A percentile compares a stretch with the other conserved stretches of the same genome.
Conservation (phyloP, 2,888 invertebrate genomes). For the Macrosoma leucophasiata region DNA sequence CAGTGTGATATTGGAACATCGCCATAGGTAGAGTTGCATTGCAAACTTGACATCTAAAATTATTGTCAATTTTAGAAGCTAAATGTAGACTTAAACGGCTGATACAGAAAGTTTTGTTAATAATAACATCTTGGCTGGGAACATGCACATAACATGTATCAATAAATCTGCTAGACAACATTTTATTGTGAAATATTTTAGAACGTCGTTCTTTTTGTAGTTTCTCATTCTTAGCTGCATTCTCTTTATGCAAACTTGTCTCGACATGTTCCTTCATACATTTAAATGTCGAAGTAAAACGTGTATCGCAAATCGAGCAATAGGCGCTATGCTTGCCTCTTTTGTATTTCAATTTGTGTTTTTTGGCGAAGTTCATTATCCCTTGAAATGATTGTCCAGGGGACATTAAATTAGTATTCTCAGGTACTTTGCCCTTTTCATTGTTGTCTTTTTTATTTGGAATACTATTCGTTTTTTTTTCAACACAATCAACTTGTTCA, state of each 20-base stretch:
- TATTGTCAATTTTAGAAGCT: conserved; percentile 16
- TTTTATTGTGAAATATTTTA: no score
- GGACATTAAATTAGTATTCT: conserved; percentile 2
- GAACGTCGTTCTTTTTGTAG: no score
- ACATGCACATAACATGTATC: no score
- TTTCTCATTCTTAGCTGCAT: conserved; percentile 4
- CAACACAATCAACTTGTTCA: no score
- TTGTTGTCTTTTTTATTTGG: conserved; percentile 2
- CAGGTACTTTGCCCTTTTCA: conserved; percentile 2
- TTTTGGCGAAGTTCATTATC: conserved; percentile 25
- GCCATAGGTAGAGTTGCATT: conserved; percentile 13
- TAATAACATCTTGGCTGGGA: conserved; percentile 23
- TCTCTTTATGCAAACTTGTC: conserved; percentile 32
- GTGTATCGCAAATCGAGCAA: conserved; percentile 30
- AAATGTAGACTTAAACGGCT: conserved; percentile 22
- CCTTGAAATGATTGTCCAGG: conserved; percentile 12
- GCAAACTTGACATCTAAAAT: conserved; percentile 30
- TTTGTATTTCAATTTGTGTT: conserved; percentile 30
- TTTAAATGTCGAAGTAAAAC: conserved; percentile 29
- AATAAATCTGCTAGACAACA: no score
- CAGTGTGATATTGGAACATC: conserved; percentile 10
- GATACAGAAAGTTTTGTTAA: conserved; percentile 34
- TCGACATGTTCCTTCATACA: conserved; percentile 36
- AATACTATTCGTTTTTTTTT: no score
- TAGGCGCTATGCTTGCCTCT: conserved; percentile 25